Percentiles rank a stretch among this genome's conserved stretches.
These are phyloP conservation scores for Drosophila pruinosa DNA, from an alignment of 1,140 invertebrate species.

Conservation along the genomic window DNA sequence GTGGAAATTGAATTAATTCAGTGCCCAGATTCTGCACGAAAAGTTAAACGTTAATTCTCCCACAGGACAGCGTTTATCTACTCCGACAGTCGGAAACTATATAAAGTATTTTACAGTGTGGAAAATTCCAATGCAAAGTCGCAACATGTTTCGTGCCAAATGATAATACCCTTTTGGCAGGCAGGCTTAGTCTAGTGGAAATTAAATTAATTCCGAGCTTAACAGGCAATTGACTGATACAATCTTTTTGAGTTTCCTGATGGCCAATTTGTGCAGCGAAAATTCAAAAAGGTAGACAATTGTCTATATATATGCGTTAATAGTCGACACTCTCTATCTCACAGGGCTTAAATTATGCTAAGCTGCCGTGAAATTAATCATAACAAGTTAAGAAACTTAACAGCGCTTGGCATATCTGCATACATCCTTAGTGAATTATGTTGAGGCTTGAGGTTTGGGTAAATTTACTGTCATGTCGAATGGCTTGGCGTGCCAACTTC, in stretches of 20 bases:
- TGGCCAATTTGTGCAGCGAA: background rate
- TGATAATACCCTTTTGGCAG: background rate
- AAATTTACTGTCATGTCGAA: background rate
- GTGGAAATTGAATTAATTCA: background rate
- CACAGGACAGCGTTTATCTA: no score
- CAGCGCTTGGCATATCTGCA: constrained; percentile 8
- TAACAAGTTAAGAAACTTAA: constrained; percentile 12
- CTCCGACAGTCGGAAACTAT: background rate
- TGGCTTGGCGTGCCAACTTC: no score
- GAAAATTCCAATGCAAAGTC: background rate
- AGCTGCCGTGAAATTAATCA: constrained; percentile 30
- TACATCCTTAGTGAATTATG: background rate
- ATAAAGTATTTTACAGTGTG: background rate
- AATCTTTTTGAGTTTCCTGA: constrained; percentile 1
- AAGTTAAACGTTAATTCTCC: background rate
- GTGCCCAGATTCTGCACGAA: background rate
- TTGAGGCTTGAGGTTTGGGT: background rate
- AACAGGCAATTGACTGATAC: constrained; percentile 6
- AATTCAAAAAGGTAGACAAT: background rate
- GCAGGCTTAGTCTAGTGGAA: background rate
- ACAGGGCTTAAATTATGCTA: constrained; percentile 15
- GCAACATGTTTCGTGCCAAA: background rate
- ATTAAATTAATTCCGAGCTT: background rate
- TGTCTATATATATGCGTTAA: background rate
- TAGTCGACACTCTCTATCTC: background rate